Conservation (phyloP, 2,888 invertebrate genomes). For the Cephalotes varians region DNA sequence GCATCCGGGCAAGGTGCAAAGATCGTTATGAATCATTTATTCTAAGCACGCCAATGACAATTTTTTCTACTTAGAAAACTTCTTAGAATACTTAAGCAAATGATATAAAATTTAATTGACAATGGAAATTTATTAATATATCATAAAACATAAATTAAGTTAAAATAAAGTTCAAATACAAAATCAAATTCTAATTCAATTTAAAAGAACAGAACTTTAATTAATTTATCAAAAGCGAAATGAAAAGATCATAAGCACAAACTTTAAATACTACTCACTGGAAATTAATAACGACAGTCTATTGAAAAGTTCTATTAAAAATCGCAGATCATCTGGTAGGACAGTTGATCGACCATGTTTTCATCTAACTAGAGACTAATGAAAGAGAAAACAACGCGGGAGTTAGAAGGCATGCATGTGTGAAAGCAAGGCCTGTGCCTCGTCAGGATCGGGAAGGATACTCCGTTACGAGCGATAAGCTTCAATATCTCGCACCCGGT, state of each 20-base stretch:
- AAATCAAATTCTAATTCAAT: background rate
- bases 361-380: conserved; percentile 56
- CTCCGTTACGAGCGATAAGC: conserved; percentile 62
- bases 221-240: background rate
- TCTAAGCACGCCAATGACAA: background rate
- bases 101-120: background rate
- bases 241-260: background rate
- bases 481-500: conserved; percentile 75
- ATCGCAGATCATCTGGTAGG: background rate
- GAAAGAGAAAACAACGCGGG: conserved; percentile 68
- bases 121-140: background rate
- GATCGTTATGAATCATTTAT: conserved; percentile 43
- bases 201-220: background rate
- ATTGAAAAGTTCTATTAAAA: background rate
- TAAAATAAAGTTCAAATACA: background rate
- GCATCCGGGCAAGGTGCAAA: conserved; percentile 6
- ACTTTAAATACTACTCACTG: background rate
- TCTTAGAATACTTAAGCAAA: background rate
- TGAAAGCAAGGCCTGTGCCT: conserved; percentile 71
- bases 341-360: conserved; percentile 29
- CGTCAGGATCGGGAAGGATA: conserved; percentile 67
- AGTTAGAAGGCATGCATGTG: conserved; percentile 62
- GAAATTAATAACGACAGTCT: background rate
- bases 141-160: background rate
- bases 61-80: background rate